A percentile compares a stretch with the other conserved stretches of the same genome.
These are phyloP conservation scores for Dryocosmus kuriphilus DNA, from an alignment of 2,888 invertebrate species.

Conservation along the genomic window DNA sequence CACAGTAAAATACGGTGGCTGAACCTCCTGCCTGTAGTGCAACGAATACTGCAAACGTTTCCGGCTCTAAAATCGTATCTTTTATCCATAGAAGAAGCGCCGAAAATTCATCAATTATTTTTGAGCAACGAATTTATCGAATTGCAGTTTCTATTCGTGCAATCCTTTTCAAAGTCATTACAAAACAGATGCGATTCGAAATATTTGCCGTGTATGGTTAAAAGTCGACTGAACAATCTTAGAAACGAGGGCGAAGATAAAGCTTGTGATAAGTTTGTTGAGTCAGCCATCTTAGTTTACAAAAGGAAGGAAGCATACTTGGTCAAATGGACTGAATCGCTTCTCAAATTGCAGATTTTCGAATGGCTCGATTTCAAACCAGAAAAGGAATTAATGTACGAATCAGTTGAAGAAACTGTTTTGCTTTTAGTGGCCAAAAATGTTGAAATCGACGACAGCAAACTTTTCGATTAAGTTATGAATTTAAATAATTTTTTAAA, in stretches of 20 bases:
- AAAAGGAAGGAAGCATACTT: slow-evolving; percentile 39
- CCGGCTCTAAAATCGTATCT: slow-evolving; percentile 59
- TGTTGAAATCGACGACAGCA: slow-evolving; percentile 30
- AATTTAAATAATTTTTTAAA: slow-evolving; percentile 40
- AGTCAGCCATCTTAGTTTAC: slow-evolving; percentile 38
- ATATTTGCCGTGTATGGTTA: slow-evolving; percentile 29
- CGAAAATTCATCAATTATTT: slow-evolving; percentile 51
- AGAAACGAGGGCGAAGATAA: not conserved
- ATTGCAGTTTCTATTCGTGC: slow-evolving; percentile 53
- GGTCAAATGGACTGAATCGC: slow-evolving; percentile 39
- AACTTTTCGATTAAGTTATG: slow-evolving; percentile 43
- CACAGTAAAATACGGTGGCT: no score
- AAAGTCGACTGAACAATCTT: slow-evolving; percentile 23
- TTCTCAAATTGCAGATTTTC: slow-evolving; percentile 36
- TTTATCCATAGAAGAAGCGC: slow-evolving; percentile 70
- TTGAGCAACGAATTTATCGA: slow-evolving; percentile 53
- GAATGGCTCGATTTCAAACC: slow-evolving; percentile 40
- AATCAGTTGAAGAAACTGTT: slow-evolving; percentile 26
- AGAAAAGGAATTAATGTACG: not conserved
- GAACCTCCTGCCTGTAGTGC: no score
- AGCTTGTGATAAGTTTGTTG: slow-evolving; percentile 41
- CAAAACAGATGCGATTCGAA: slow-evolving; percentile 36
- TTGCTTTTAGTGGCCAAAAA: slow-evolving; percentile 27
- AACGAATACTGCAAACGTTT: no score
- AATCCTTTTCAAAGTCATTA: slow-evolving; percentile 51